Evolutionary conservation across 2,888 invertebrate genomes (phyloP).

Genomic region (Apomyelois bistriatella): DNA sequence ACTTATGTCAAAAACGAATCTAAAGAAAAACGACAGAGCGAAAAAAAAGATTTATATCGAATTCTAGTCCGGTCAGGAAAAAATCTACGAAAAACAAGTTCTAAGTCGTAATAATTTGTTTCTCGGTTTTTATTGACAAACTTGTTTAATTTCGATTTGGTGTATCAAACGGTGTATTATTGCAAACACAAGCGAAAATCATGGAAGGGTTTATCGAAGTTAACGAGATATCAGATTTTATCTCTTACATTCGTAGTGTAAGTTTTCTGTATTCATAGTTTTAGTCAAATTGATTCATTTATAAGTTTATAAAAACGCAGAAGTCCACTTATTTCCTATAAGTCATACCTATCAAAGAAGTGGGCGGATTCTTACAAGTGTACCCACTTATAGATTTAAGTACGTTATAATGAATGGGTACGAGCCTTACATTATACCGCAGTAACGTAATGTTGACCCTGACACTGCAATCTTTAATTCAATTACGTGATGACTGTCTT

Average conservation of each 20-base stretch:
- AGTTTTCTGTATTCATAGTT: constrained; percentile 43
- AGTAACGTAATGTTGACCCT: constrained; percentile 20
- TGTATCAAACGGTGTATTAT: no score
- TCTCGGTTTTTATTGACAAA: not conserved
- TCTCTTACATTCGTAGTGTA: constrained; percentile 89
- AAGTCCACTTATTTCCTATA: no score
- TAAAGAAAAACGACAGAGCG: no score
- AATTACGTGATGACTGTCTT: not conserved
- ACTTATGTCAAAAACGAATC: no score
- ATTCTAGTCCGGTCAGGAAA: no score
- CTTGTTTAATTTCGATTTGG: no score
- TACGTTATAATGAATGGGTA: not conserved
- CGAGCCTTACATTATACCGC: constrained; percentile 10
- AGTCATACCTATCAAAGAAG: not conserved
- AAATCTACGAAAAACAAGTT: not conserved
- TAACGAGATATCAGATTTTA: constrained; percentile 87
- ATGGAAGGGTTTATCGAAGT: constrained; percentile 84
- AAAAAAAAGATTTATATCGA: no score
- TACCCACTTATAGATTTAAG: not conserved
- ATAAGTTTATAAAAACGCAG: no score
- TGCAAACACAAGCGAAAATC: not conserved
- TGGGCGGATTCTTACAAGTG: constrained; percentile 2
- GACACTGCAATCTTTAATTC: constrained; percentile 17
- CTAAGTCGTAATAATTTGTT: not conserved
- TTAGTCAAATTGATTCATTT: no score